Conservation (phyloP, 2,888 invertebrate genomes). For the Leptodirus hochenwartii region DNA sequence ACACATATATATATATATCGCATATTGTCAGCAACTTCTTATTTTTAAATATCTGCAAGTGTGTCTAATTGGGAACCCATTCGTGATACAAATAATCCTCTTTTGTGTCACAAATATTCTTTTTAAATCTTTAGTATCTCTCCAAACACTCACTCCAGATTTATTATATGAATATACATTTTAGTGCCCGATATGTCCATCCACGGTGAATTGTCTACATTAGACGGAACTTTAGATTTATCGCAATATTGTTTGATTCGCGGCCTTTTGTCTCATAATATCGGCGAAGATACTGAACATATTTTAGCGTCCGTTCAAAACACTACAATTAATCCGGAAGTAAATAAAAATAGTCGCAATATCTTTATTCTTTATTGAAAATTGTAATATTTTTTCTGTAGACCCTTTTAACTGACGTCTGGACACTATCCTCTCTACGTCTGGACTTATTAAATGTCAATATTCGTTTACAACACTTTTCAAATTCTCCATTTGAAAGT, state of each 20-base stretch:
- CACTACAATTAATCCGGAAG: slow-evolving; percentile 18
- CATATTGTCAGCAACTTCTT: no score
- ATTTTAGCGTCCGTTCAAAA: slow-evolving; percentile 27
- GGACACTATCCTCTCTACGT: slow-evolving; percentile 63
- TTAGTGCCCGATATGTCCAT: slow-evolving; percentile 67
- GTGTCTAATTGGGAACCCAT: no score
- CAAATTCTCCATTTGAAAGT: slow-evolving; percentile 32
- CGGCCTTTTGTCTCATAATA: slow-evolving; percentile 74
- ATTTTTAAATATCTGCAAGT: no score
- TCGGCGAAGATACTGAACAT: slow-evolving; percentile 68
- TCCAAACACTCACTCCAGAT: no score
- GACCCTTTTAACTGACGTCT: no score
- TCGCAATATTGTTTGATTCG: slow-evolving; percentile 75
- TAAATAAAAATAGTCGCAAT: slow-evolving; percentile 12
- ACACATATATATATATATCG: no score
- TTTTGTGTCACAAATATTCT: no score
- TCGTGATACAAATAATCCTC: no score
- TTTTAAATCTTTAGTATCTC: no score
- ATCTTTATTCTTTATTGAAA: no score
- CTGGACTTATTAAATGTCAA: slow-evolving; percentile 77
- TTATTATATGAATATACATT: no score
- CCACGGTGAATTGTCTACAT: slow-evolving; percentile 67
- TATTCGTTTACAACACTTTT: slow-evolving; percentile 48
- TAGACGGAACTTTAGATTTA: slow-evolving; percentile 65
- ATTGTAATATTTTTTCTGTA: no score